Conservation (phyloP, 2,888 invertebrate genomes). For the Cyrtodaria siliqua region DNA sequence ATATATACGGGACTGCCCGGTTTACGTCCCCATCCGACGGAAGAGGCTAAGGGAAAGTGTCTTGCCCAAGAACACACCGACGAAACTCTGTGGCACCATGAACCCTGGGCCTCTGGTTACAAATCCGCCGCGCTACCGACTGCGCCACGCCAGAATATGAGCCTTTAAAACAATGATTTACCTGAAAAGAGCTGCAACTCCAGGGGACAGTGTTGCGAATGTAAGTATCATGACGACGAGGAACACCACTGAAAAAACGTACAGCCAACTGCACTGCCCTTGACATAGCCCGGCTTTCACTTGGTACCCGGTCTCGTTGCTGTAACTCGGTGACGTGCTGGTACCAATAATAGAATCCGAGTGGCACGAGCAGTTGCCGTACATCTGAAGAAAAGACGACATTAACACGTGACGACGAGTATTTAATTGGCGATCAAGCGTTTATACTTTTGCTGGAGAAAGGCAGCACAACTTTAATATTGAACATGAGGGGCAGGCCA, state of each 20-base stretch:
- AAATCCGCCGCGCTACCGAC: too few species aligned
- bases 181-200: conserved; percentile 65
- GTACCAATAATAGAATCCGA: not conserved
- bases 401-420: not conserved
- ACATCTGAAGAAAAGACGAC: conserved; percentile 18
- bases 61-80: too few species aligned
- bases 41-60: too few species aligned
- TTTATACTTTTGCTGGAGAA: too few species aligned
- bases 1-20: too few species aligned
- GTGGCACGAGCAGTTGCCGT: conserved; percentile 48
- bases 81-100: too few species aligned
- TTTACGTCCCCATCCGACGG: too few species aligned
- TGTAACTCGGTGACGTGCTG: not conserved
- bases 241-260: conserved; percentile 63
- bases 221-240: conserved; percentile 68
- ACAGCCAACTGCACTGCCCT: conserved; percentile 62
- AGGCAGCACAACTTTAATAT: too few species aligned
- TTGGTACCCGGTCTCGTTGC: not conserved
- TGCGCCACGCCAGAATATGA: too few species aligned
- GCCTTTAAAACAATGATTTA: conserved; percentile 27
- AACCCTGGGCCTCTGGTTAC: too few species aligned
- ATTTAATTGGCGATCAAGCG: too few species aligned
- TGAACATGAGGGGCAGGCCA: too few species aligned
- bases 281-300: conserved; percentile 59
- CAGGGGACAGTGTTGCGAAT: conserved; percentile 71